phyloP scores from a whole-genome alignment of 2,113 vertebrate species.

The Hepsetus odoe region DNA sequence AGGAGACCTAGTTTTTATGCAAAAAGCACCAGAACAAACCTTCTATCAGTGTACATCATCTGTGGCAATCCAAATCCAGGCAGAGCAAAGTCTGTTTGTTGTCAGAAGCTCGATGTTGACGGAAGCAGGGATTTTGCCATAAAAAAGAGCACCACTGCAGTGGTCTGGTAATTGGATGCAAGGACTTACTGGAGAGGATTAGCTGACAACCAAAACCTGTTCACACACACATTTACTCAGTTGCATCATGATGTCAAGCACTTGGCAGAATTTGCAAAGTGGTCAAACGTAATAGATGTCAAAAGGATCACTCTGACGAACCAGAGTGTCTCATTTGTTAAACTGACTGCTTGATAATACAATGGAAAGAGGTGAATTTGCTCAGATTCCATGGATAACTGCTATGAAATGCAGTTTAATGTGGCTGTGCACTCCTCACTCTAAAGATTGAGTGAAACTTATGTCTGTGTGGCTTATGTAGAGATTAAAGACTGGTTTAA shows the following conservation, averaged over 20 bases:
- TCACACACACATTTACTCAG: constrained; percentile 21
- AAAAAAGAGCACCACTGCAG: constrained; percentile 1
- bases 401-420: not conserved
- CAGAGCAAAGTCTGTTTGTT: constrained; percentile 13
- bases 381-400: not conserved
- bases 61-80: constrained; percentile 21
- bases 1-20: not conserved
- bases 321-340: not conserved
- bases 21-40: not conserved
- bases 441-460: not conserved
- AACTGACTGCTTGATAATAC: not conserved
- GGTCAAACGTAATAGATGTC: constrained; percentile 1
- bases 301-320: constrained; percentile 8
- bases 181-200: constrained; percentile 22
- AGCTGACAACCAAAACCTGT: constrained; percentile 22
- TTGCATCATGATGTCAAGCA: constrained; percentile 14
- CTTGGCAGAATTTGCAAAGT: not conserved
- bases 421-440: not conserved
- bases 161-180: constrained; percentile 34
- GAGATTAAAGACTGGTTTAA: constrained; percentile 11
- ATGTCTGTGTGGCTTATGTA: not conserved
- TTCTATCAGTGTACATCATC: constrained; percentile 4
- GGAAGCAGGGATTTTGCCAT: constrained; percentile 30
- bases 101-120: constrained; percentile 8
- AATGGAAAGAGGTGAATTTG: not conserved